A percentile compares a stretch with the other conserved stretches of the same genome.
These are phyloP conservation scores for Botia almorhae DNA, from an alignment of 2,797 vertebrate genomes.

Conservation along the genomic window DNA sequence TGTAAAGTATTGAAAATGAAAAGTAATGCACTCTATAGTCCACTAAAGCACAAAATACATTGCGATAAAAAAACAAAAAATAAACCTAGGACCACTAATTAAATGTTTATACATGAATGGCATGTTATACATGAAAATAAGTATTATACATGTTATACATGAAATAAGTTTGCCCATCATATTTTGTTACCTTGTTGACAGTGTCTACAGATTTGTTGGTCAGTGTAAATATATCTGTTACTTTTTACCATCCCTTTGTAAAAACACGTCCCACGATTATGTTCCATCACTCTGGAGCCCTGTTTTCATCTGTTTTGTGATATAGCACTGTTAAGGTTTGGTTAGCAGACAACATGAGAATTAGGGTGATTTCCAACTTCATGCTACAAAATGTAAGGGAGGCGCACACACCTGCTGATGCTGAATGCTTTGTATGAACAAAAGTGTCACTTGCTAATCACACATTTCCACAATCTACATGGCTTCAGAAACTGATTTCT, in stretches of 20 bases:
- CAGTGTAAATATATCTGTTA: background rate
- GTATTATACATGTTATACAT: too few species aligned
- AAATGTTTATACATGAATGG: background rate
- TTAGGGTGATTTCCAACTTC: background rate
- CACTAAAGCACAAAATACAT: conserved; percentile 1
- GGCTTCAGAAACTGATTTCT: background rate
- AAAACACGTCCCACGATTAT: background rate
- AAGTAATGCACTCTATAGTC: background rate
- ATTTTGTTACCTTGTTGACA: conserved; percentile 8
- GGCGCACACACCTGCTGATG: conserved; percentile 6
- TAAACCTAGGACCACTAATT: too few species aligned
- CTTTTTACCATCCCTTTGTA: background rate
- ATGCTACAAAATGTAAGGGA: conserved; percentile 2
- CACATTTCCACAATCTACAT: conserved; percentile 4
- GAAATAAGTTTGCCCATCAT: background rate
- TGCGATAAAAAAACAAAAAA: too few species aligned
- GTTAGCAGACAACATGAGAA: conserved; percentile 2
- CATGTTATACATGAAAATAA: too few species aligned
- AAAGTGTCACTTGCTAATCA: background rate
- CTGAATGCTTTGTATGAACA: background rate
- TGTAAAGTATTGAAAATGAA: background rate
- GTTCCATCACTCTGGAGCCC: background rate
- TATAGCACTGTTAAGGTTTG: background rate
- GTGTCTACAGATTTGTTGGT: background rate
- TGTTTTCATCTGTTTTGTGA: conserved; percentile 4